Conservation (phyloP, 2,888 invertebrate genomes). For the Leptinotarsa tumamoca region DNA sequence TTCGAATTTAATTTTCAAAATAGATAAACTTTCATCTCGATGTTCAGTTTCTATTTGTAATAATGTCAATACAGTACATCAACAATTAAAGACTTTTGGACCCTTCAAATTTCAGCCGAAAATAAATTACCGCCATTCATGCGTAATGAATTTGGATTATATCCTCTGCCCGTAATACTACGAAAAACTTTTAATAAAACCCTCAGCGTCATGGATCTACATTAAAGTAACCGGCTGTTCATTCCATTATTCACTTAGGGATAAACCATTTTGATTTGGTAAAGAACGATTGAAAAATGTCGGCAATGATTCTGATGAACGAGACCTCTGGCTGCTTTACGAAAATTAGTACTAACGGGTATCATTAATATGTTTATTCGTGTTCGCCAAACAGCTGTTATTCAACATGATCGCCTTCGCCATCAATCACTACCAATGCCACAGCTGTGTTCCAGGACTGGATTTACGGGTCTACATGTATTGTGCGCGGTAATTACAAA, state of each 20-base stretch:
- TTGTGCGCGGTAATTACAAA: slow-evolving; percentile 9
- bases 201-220: too few species aligned
- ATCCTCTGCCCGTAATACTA: too few species aligned
- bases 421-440: slow-evolving; percentile 9
- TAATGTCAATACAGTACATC: too few species aligned
- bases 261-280: background rate
- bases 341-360: background rate
- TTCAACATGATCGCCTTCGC: slow-evolving; percentile 7
- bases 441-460: background rate
- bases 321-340: background rate
- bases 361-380: slow-evolving; percentile 16
- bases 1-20: too few species aligned
- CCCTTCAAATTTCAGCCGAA: too few species aligned
- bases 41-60: too few species aligned
- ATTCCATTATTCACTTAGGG: background rate
- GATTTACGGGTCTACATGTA: slow-evolving; percentile 12
- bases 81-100: too few species aligned
- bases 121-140: too few species aligned
- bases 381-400: slow-evolving; percentile 2
- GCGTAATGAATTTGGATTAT: too few species aligned
- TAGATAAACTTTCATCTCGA: too few species aligned
- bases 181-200: too few species aligned
- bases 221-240: too few species aligned
- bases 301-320: slow-evolving; percentile 2
- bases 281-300: background rate